Evolutionary conservation across 2,888 invertebrate species (phyloP), one percentile per base, ranked within the genome.

Genomic region (Plebejus melissa): DNA sequence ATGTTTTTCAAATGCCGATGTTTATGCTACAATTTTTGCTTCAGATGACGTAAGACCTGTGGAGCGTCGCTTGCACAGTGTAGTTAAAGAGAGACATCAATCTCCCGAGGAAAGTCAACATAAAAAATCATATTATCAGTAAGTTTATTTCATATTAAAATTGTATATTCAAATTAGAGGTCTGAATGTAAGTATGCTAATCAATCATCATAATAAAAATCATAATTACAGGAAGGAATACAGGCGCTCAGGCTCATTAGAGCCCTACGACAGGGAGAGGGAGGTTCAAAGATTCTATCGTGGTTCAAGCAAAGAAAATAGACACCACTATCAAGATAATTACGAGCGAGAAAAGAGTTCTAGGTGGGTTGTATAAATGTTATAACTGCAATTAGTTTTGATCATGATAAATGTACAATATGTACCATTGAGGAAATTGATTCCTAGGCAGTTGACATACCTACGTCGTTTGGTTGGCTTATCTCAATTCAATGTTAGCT

Each of bases 261-360:
- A 89, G 74, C 86, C 86, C 4, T 89, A 87, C 84, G 88, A 87
- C 32, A 86, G 89, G 74, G 88, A 89, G 79, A 81, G 86, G 60
- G 93, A 93, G 83, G 88, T 90, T 11, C 90, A 91, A 79, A 84
- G 92, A 7, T 93, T 92, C 80, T 93, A 93, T 78, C 82, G 92
- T 16, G 92, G 91, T 13, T 91, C 92, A 46, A 93, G 91, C 80
- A 93, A 91, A 79, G 92, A 91, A 76, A 85, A 87, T 72, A 82
- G 85, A 74, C 84, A 82, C 69, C 86, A 86, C 1, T 87, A 89
- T 80, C 82, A 83, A 71, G 82, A 85, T 76, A 86, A 84, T 36
- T 88, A 87, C 83, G 85, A 88, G 11, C 82, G 87, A 70, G 86
- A 87, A 58, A 86, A 84, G 75, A 90, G 91, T 60, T 60, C 60